Conservation (phyloP, 2,888 invertebrate genomes). For the Dusona sp. region DNA sequence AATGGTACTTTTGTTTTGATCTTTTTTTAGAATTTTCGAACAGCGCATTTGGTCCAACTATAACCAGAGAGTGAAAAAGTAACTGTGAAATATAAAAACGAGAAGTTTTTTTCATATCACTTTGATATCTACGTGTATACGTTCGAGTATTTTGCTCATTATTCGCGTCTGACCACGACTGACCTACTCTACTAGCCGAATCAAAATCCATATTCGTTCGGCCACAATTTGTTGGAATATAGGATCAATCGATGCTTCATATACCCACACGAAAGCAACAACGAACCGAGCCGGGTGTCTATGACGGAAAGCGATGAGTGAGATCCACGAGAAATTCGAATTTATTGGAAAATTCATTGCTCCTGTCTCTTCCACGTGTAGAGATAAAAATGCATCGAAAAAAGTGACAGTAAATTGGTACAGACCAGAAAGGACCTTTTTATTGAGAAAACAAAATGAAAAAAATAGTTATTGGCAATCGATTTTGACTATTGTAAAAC, state of each 20-base stretch:
- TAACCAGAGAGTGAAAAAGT: not conserved
- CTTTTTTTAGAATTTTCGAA: not conserved
- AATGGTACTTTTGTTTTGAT: not conserved
- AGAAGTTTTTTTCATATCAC: not conserved
- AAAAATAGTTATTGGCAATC: not conserved
- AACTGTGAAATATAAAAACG: not conserved
- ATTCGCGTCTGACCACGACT: conserved; percentile 37
- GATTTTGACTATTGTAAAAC: not conserved
- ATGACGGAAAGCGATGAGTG: conserved; percentile 27
- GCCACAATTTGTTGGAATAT: conserved; percentile 32
- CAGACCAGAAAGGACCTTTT: not conserved
- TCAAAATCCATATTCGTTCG: conserved; percentile 39
- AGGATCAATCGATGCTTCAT: conserved; percentile 22
- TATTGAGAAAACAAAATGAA: not conserved
- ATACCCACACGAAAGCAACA: conserved; percentile 1
- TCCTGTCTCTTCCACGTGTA: conserved; percentile 36
- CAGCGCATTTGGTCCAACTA: not conserved
- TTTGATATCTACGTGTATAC: not conserved
- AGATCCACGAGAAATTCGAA: conserved; percentile 35
- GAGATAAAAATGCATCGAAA: conserved; percentile 3
- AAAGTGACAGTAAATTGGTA: not conserved
- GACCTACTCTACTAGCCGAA: conserved; percentile 40
- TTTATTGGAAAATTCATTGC: conserved; percentile 52
- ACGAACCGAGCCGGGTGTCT: conserved; percentile 16
- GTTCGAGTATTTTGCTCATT: conserved; percentile 19